Base-by-base conservation (phyloP, 35 echinoderm and acorn worm genomes). In the Heliocidaris erythrogramma region DNA sequence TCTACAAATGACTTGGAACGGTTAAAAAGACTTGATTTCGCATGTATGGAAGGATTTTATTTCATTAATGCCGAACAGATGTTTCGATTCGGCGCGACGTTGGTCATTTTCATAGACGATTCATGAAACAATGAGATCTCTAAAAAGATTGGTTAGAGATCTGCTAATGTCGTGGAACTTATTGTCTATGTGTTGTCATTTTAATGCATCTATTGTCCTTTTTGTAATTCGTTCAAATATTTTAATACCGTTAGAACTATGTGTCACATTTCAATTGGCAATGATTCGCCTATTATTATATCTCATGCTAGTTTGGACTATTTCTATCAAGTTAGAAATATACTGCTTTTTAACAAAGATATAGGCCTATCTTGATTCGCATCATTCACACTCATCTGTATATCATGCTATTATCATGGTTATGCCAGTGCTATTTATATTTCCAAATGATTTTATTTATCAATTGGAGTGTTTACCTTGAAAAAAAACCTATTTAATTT, bases 61-160 rank as follows among this genome's bases (percentile, higher is more conserved):
- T 88, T 88, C 86, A 42, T 48, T 88, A 88, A 88, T 88, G 47
- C 86, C 86, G 31, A 88, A 88, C 86, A 88, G 86, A 88, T 88
- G 86, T 88, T 88, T 69, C 10, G 86, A 31, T 42, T 42, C 31
- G 86, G 7, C 31, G 86, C 86, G 47, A 88, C 60, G 60, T 69
- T 69, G 60, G 60, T 27, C 60, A 69, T 69, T 69, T 18, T 69
- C 6, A 21, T 16, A 88, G 47, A 88, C 47, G 86, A 88, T 42
- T 88, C 31, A 17, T 88, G 86, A 88, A 42, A 48, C 31, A 88
- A 88, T 42, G 30, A 88, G 9, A 32, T 35, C 0, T 48, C 86
- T 88, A 13, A 12, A 48, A 88, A 42, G 47, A 88, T 30, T 42
- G 16, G 14, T 32, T 24, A 42, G 30, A 31, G 10, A 29, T 32